Percentiles rank a stretch among this genome's conserved stretches.
Evolutionary conservation across 37 sponge, comb jelly and placozoan genomes (phyloP).

Genomic region (Crambe crambe): DNA sequence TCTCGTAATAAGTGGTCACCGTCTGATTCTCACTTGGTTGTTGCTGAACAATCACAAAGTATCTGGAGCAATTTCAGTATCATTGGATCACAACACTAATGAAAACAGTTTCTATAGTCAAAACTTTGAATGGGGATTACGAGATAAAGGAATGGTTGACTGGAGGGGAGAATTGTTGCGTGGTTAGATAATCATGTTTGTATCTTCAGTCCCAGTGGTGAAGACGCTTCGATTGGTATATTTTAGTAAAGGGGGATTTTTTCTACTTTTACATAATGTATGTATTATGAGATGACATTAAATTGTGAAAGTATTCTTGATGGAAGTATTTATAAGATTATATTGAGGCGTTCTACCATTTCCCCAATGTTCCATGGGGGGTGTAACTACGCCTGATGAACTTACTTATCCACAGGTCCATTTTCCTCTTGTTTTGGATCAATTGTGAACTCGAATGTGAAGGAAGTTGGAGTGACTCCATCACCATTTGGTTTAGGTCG

Average conservation of each 20-base stretch:
- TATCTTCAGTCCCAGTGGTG: too few species aligned
- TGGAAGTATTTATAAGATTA: not conserved
- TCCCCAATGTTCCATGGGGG: too few species aligned
- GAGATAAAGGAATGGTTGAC: not conserved
- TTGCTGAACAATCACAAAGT: not conserved
- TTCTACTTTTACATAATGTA: too few species aligned
- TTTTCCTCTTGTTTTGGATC: conserved; percentile 15
- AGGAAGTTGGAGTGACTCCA: not conserved
- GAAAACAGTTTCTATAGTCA: too few species aligned
- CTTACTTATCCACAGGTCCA: conserved; percentile 45
- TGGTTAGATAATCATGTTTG: too few species aligned
- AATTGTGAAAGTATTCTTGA: too few species aligned
- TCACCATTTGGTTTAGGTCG: not conserved
- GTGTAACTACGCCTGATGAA: not conserved
- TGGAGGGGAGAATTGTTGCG: not conserved
- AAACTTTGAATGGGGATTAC: not conserved
- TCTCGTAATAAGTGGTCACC: conserved; percentile 43
- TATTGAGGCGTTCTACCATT: not conserved
- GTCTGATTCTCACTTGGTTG: conserved; percentile 19
- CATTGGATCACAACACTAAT: too few species aligned
- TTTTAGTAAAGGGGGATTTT: too few species aligned
- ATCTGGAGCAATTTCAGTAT: too few species aligned
- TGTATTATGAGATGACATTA: too few species aligned
- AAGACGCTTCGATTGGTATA: too few species aligned
- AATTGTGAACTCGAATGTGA: conserved; percentile 3